phyloP scores from a whole-genome alignment of 2,888 invertebrate species.

The Ochlodes sylvanus region DNA sequence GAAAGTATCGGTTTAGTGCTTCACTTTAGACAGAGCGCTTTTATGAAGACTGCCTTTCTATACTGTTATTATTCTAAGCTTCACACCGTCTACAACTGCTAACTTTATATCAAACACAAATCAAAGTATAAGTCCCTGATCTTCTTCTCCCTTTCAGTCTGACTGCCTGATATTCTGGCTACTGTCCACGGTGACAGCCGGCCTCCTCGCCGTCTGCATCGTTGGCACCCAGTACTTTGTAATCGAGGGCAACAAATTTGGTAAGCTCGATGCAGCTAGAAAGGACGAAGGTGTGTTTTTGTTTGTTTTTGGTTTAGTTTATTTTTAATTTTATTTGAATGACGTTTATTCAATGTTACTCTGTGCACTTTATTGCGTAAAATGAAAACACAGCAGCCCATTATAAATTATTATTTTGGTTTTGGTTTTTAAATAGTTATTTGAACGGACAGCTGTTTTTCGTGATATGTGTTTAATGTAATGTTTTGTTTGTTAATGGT shows the following conservation, averaged over 20 bases:
- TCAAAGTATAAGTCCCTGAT: background rate
- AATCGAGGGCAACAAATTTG: slow-evolving; percentile 87
- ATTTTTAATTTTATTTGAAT: slow-evolving; percentile 44
- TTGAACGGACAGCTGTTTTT: slow-evolving; percentile 1
- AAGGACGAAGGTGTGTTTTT: slow-evolving; percentile 80
- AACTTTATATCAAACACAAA: too few species aligned
- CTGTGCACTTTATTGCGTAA: background rate
- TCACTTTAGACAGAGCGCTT: too few species aligned
- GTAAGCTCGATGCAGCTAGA: slow-evolving; percentile 78
- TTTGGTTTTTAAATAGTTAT: background rate
- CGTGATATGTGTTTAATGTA: background rate
- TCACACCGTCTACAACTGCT: too few species aligned
- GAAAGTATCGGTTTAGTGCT: too few species aligned
- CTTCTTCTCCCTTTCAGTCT: slow-evolving; percentile 76
- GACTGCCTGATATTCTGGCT: slow-evolving; percentile 87
- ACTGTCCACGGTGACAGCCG: slow-evolving; percentile 87
- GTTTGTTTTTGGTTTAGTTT: slow-evolving; percentile 57
- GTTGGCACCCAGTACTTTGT: slow-evolving; percentile 88
- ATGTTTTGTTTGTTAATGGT: background rate
- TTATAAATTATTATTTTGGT: background rate
- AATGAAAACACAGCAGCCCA: slow-evolving; percentile 24
- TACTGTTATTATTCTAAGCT: too few species aligned
- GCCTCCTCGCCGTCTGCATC: slow-evolving; percentile 86
- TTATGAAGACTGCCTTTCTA: too few species aligned
- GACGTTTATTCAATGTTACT: background rate